Evolutionary conservation across 1,140 invertebrate genomes (phyloP).

Genomic region (Hypothenemus hampei): DNA sequence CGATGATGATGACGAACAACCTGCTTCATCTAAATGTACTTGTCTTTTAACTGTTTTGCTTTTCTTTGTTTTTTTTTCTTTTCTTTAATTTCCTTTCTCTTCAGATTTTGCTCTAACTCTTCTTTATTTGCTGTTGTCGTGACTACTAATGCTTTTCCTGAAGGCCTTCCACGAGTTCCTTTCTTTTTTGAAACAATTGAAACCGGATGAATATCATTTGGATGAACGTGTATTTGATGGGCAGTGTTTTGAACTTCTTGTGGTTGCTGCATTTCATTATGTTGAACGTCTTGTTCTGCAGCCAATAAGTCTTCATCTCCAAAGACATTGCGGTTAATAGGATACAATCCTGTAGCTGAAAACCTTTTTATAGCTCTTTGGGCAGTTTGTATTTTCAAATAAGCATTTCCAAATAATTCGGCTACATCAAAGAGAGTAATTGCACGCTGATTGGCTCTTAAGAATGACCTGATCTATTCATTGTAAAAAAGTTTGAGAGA

Average conservation of each 20-base stretch:
- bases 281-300: no score
- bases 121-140: constrained; percentile 11
- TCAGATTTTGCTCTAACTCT: no score
- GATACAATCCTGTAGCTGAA: constrained; percentile 24
- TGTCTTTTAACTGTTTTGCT: no score
- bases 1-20: no score
- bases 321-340: constrained; percentile 19
- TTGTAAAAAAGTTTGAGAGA: constrained; percentile 37
- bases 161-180: constrained; percentile 8
- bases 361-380: constrained; percentile 30
- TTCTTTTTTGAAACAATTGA: no score
- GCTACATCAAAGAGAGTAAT: constrained; percentile 14
- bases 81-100: no score
- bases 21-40: no score
- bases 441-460: constrained; percentile 14
- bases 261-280: no score
- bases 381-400: constrained; percentile 16
- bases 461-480: constrained; percentile 22
- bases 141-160: constrained; percentile 16
- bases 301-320: constrained; percentile 24
- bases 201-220: no score
- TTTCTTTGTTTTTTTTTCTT: no score
- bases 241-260: no score
- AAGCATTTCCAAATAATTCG: constrained; percentile 17
- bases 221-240: no score